These are phyloP conservation scores for Sphaerophoria rueppellii DNA, from an alignment of 2,888 invertebrate genomes.

Conservation along the genomic window DNA sequence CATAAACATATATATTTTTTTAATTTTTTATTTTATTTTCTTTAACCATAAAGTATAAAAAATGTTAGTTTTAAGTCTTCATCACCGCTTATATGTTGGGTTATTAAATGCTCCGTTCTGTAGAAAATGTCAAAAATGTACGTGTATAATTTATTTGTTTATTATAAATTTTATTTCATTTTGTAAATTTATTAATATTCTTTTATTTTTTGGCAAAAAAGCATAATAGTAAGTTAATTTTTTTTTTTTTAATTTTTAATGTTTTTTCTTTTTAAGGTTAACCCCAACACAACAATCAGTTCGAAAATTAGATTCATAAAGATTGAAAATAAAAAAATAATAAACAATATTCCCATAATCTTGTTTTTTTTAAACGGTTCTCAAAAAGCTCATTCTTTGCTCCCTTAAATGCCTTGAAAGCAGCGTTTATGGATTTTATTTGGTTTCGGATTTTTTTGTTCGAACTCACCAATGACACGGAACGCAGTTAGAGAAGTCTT, in stretches of 20 bases:
- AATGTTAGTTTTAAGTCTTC: constrained; percentile 71
- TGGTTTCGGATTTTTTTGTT: neutral
- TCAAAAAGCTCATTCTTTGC: constrained; percentile 42
- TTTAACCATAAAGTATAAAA: constrained; percentile 65
- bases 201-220: constrained; percentile 66
- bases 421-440: constrained; percentile 17
- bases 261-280: constrained; percentile 20
- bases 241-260: constrained; percentile 23
- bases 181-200: constrained; percentile 19
- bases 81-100: constrained; percentile 67
- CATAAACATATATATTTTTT: constrained; percentile 23
- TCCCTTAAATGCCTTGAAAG: constrained; percentile 8
- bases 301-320: constrained; percentile 27
- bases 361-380: neutral
- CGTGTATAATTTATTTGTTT: constrained; percentile 42
- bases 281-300: constrained; percentile 58
- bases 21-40: constrained; percentile 17
- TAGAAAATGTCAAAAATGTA: constrained; percentile 67
- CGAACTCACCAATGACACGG: constrained; percentile 57
- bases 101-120: constrained; percentile 69
- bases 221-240: constrained; percentile 19
- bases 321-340: constrained; percentile 10
- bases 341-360: neutral
- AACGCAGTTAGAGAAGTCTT: constrained; percentile 4
- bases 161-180: constrained; percentile 9